These are phyloP conservation scores for Ictidomys tridecemlineatus DNA, from an alignment of 2,113 vertebrate genomes.

Conservation along the genomic window DNA sequence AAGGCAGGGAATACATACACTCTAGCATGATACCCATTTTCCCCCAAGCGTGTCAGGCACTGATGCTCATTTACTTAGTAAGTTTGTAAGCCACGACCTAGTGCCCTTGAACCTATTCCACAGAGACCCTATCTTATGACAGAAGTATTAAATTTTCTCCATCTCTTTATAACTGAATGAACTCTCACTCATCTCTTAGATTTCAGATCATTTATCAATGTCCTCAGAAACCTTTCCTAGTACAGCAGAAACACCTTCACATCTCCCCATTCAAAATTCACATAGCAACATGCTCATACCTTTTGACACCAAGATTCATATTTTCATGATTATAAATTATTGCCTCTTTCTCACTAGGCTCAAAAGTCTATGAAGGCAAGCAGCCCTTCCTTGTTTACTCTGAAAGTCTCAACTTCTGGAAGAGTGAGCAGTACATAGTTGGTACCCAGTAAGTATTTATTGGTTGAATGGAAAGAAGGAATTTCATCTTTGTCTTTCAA, in stretches of 20 bases:
- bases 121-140: not conserved
- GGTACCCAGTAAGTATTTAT: not conserved
- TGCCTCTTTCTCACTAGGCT: not conserved
- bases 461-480: not conserved
- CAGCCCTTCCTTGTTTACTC: not conserved
- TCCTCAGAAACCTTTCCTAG: not conserved
- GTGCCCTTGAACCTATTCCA: not conserved
- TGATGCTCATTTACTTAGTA: not conserved
- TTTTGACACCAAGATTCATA: not conserved
- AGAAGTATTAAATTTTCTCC: not conserved
- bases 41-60: no score
- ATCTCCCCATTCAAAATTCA: not conserved
- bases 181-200: not conserved
- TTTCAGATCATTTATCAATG: not conserved
- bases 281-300: not conserved
- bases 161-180: not conserved
- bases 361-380: not conserved
- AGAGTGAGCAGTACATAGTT: not conserved
- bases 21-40: not conserved
- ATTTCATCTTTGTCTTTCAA: not conserved
- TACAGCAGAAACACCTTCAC: not conserved
- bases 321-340: not conserved
- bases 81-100: not conserved
- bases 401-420: not conserved
- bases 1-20: not conserved